Evolutionary conservation across 2,888 invertebrate species (phyloP).

Genomic region (Fragum sueziense): DNA sequence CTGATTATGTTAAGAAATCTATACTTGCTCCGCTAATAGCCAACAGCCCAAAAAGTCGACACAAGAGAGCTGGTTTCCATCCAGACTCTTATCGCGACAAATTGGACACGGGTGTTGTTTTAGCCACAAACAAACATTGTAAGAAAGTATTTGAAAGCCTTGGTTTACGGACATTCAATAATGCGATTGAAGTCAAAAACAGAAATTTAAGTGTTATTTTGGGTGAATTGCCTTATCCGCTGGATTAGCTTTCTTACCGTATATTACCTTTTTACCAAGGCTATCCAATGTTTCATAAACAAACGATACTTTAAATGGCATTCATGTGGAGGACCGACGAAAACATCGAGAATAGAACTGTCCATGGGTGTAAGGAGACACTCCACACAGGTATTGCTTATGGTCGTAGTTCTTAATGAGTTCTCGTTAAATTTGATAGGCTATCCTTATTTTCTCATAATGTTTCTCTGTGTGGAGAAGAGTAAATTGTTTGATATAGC

Average conservation of each 20-base stretch:
- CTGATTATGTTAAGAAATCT: neutral
- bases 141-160: neutral
- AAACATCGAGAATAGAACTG: too few relatives aligned
- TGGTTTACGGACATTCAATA: neutral
- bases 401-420: too few relatives aligned
- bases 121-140: neutral
- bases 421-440: too few relatives aligned
- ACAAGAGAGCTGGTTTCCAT: neutral
- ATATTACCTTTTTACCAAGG: too few relatives aligned
- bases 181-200: neutral
- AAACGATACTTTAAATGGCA: too few relatives aligned
- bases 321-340: too few relatives aligned
- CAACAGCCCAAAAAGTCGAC: neutral
- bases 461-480: too few relatives aligned
- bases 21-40: neutral
- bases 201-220: neutral
- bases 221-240: neutral
- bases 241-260: neutral
- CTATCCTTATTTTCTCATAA: too few relatives aligned
- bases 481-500: too few relatives aligned
- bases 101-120: neutral
- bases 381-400: too few relatives aligned
- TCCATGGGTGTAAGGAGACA: too few relatives aligned
- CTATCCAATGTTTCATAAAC: too few relatives aligned
- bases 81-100: neutral